These are phyloP conservation scores for Styela clava DNA, from an alignment of 23 tunicate genomes.

Conservation along the genomic window DNA sequence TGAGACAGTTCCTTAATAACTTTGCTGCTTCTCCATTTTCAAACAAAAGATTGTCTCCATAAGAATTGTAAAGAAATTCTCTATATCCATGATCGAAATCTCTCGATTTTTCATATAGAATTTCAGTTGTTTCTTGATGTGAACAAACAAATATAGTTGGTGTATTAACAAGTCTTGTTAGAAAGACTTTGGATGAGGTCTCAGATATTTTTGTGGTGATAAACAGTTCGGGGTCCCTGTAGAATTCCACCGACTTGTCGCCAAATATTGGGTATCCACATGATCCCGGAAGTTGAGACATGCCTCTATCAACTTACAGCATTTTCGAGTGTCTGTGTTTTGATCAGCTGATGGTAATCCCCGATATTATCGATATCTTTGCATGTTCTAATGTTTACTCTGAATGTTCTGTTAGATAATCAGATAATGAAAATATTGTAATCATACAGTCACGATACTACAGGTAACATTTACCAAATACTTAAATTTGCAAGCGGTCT, in stretches of 20 bases:
- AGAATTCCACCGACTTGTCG: slow-evolving; percentile 58
- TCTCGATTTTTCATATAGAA: slow-evolving; percentile 30
- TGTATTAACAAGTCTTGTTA: slow-evolving; percentile 41
- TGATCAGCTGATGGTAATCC: too few relatives aligned
- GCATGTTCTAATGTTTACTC: too few relatives aligned
- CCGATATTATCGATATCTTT: too few relatives aligned
- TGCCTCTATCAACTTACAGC: too few relatives aligned
- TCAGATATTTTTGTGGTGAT: slow-evolving; percentile 13
- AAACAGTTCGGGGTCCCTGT: slow-evolving; percentile 39
- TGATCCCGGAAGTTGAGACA: slow-evolving; percentile 46
- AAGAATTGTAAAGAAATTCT: slow-evolving; percentile 40
- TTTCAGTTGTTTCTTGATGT: slow-evolving; percentile 31
- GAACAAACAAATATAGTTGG: slow-evolving; percentile 66
- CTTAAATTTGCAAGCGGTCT: too few relatives aligned
- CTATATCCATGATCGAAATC: slow-evolving; percentile 69
- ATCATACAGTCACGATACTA: too few relatives aligned
- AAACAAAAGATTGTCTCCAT: slow-evolving; percentile 74
- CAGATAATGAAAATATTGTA: too few relatives aligned
- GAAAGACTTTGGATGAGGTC: slow-evolving; percentile 37
- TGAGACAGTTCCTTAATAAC: slow-evolving; percentile 30
- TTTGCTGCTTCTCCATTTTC: slow-evolving; percentile 39
- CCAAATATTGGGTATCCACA: slow-evolving; percentile 63
- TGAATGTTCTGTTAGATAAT: too few relatives aligned
- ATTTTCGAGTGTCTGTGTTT: too few relatives aligned
- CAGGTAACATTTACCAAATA: too few relatives aligned